Conservation (phyloP, 2,888 invertebrate genomes). For the Agriopis leucophaearia region DNA sequence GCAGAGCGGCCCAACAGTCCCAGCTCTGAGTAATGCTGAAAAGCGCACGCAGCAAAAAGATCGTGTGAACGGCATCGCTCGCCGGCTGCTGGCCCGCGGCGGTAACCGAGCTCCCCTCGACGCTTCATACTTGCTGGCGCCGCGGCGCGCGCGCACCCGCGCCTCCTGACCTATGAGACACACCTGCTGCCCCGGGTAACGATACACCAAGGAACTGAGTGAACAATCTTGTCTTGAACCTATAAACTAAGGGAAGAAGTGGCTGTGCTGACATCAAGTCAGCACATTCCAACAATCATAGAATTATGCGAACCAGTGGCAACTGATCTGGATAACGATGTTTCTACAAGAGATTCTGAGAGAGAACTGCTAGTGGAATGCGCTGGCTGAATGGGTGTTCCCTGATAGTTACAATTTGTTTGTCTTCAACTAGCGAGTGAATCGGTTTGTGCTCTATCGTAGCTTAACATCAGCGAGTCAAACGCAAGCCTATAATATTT, state of each 20-base stretch:
- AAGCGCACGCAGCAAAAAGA: constrained; percentile 62
- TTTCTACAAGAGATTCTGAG: too few relatives aligned
- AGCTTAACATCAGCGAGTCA: too few relatives aligned
- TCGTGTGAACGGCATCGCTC: constrained; percentile 76
- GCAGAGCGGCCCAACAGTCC: neutral
- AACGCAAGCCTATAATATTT: too few relatives aligned
- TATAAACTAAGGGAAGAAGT: neutral
- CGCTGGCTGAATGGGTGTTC: too few relatives aligned
- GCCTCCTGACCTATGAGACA: constrained; percentile 49
- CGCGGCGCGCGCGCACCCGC: constrained; percentile 55
- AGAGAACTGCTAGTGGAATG: too few relatives aligned
- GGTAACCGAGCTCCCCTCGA: constrained; percentile 63
- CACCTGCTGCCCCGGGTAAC: constrained; percentile 46
- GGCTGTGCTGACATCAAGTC: too few relatives aligned
- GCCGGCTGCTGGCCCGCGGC: constrained; percentile 68
- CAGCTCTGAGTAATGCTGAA: neutral
- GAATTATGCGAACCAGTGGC: too few relatives aligned
- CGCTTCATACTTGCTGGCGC: constrained; percentile 75
- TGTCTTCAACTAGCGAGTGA: too few relatives aligned
- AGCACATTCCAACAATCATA: too few relatives aligned
- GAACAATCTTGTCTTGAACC: neutral
- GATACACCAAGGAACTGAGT: neutral
- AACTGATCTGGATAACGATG: too few relatives aligned
- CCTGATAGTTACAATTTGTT: too few relatives aligned
- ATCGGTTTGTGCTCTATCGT: too few relatives aligned